Evolutionary conservation across 2,797 vertebrate genomes (phyloP).

Genomic region (Notolabrus celidotus): DNA sequence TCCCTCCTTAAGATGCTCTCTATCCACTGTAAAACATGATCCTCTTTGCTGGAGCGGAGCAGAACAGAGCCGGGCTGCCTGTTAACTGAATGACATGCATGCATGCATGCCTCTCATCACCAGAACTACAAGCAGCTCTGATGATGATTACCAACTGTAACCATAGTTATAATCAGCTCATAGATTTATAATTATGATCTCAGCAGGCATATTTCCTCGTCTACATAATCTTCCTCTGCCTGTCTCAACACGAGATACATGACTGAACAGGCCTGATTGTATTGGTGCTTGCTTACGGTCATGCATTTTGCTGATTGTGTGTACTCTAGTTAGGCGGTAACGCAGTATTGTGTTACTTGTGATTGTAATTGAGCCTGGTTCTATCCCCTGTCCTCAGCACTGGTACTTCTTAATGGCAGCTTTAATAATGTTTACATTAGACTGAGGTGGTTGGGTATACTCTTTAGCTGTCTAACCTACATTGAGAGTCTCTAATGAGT

Average conservation of each 20-base stretch:
- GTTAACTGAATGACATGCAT: conserved; percentile 73
- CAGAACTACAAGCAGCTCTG: conserved; percentile 80
- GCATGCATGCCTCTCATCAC: conserved; percentile 79
- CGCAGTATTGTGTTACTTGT: conserved; percentile 52
- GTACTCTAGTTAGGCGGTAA: conserved; percentile 47
- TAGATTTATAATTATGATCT: conserved; percentile 85
- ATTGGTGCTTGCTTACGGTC: conserved; percentile 50
- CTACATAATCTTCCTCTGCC: conserved; percentile 72
- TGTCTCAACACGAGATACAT: conserved; percentile 64
- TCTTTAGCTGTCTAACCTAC: conserved; percentile 2
- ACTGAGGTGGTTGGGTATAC: conserved; percentile 9
- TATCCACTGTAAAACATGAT: conserved; percentile 75
- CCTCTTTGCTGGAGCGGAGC: conserved; percentile 64
- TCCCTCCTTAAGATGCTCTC: conserved; percentile 57
- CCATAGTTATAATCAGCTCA: conserved; percentile 85
- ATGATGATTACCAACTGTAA: conserved; percentile 84
- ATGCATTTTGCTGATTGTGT: conserved; percentile 70
- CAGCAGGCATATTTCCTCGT: conserved; percentile 80
- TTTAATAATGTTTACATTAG: conserved; percentile 26
- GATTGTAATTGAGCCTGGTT: conserved; percentile 52
- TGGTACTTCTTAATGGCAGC: conserved; percentile 22
- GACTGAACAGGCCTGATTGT: conserved; percentile 72
- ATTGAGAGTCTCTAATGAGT: neutral
- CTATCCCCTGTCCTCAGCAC: conserved; percentile 14
- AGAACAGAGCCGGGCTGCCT: conserved; percentile 57